Percentiles rank a stretch among this genome's conserved stretches.
Conservation (phyloP, 2,113 vertebrate species). For the Periophthalmodon schlosseri region DNA sequence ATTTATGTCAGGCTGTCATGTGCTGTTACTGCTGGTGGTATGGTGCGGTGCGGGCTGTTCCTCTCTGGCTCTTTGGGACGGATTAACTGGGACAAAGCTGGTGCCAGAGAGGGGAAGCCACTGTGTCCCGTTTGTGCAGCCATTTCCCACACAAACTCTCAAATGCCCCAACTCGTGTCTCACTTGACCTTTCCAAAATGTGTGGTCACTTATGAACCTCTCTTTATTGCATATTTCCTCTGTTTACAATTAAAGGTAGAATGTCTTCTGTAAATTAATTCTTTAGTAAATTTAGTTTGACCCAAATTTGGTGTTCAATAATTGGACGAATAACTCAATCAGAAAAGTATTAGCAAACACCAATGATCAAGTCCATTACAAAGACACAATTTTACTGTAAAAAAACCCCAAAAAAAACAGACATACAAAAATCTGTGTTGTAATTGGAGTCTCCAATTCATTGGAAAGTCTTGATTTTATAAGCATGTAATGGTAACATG, state of each 20-base stretch:
- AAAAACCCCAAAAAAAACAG: too few species aligned
- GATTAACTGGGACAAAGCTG: constrained; percentile 76
- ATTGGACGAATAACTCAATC: neutral
- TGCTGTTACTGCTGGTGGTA: constrained; percentile 67
- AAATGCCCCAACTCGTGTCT: constrained; percentile 55
- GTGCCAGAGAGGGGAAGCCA: constrained; percentile 74
- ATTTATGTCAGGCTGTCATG: constrained; percentile 52
- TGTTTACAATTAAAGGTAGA: neutral
- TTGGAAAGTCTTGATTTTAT: neutral
- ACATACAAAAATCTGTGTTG: too few species aligned
- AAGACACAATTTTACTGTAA: neutral
- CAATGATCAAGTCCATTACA: neutral
- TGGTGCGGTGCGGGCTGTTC: constrained; percentile 55
- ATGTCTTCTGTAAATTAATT: neutral
- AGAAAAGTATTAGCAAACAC: neutral
- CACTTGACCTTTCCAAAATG: constrained; percentile 48
- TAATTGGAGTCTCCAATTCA: neutral
- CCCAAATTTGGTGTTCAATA: neutral
- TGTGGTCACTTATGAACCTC: constrained; percentile 35
- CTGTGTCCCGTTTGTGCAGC: constrained; percentile 70
- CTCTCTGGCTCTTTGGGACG: constrained; percentile 62
- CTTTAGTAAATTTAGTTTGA: too few species aligned
- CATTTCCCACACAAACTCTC: constrained; percentile 71
- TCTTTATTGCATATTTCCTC: constrained; percentile 14
- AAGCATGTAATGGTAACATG: neutral